A percentile compares a stretch with the other conserved stretches of the same genome.
Conservation (phyloP, 2,888 invertebrate genomes). For the Brachyptera putata region DNA sequence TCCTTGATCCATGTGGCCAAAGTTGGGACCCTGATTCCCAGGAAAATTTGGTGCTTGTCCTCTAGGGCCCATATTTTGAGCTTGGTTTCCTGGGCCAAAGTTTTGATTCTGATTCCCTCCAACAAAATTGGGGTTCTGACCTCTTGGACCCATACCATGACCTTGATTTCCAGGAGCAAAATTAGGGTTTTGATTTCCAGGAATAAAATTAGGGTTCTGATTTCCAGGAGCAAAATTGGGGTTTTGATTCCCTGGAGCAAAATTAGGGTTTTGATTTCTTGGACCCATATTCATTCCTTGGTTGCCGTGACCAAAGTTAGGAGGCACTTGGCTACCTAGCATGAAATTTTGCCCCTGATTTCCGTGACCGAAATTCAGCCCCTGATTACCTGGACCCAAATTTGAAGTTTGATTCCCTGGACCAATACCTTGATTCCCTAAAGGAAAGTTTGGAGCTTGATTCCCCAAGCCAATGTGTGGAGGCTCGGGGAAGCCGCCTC, state of each 20-base stretch:
- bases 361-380: conserved; percentile 26
- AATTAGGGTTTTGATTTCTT: conserved; percentile 1
- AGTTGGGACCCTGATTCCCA: conserved; percentile 24
- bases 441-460: neutral
- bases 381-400: conserved; percentile 29
- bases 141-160: neutral
- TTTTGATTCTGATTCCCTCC: conserved; percentile 3
- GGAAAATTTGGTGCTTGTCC: neutral
- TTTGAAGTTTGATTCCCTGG: conserved; percentile 20
- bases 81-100: conserved; percentile 20
- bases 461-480: conserved; percentile 10
- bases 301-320: neutral
- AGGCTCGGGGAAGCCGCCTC: too few relatives aligned
- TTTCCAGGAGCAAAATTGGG: neutral
- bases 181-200: neutral
- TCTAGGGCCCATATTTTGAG: neutral
- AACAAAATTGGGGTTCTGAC: neutral
- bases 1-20: neutral
- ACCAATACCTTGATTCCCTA: conserved; percentile 6
- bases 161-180: neutral
- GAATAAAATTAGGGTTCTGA: neutral
- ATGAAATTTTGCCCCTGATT: conserved; percentile 5
- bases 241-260: conserved; percentile 9
- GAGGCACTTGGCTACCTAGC: conserved; percentile 2
- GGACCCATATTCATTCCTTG: neutral